Base-by-base conservation (phyloP, 2,113 vertebrate genomes). In the Poeciliopsis turrubarensis region DNA sequence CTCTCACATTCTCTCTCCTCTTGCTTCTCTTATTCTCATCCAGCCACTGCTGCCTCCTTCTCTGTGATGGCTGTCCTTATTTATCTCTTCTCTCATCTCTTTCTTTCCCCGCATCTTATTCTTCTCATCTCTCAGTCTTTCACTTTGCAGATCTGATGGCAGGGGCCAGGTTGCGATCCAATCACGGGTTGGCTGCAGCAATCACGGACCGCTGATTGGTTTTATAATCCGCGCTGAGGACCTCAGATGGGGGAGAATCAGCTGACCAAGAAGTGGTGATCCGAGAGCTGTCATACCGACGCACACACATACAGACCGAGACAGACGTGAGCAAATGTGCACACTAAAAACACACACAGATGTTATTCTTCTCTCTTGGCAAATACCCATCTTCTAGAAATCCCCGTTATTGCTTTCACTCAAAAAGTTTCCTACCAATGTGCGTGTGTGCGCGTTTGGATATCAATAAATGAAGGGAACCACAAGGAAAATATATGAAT, bases 151-250 rank as follows among this genome's bases (percentile, higher is more conserved):
- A 72, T 86, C 80, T 65, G 84, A 87, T 65, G 88, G 85, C 80
- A 29, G 77, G 37, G 65, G 68, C 82, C 68, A 74, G 85, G 85
- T 81, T 89, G 83, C 82, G 85, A 93, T 91, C 91, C 91, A 93
- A 91, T 92, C 91, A 91, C 84, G 74, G 81, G 51, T 87, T 70
- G 78, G 86, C 90, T 86, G 89, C 86, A 83, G 91, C 91, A 93
- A 93, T 93, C 91, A 93, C 87, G 70, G 77, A 76, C 80, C 77
- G 87, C 89, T 91, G 92, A 93, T 93, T 93, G 91, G 91, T 91
- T 93, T 92, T 93, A 89, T 93, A 93, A 93, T 93, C 91, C 92
- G 87, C 85, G 72, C 87, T 91, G 90, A 91, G 83, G 89, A 91
- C 91, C 89, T 93, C 87, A 89, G 91, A 93, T 89, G 89, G 87